A percentile compares a stretch with the other conserved stretches of the same genome.
Evolutionary conservation across 2,113 vertebrate species (phyloP).

Genomic region (Machaerirhynchus nigripectus): DNA sequence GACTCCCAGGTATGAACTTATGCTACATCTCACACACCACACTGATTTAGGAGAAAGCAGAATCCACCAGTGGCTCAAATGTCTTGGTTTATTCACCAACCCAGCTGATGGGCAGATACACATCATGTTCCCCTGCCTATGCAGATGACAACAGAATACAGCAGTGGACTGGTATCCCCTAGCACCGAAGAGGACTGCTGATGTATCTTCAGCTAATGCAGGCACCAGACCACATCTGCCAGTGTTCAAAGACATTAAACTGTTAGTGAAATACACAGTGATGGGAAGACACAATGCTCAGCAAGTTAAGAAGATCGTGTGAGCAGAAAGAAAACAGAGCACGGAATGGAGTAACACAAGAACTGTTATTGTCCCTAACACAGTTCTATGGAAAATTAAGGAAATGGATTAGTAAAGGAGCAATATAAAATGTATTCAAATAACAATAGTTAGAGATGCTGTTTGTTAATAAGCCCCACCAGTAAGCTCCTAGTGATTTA

Average conservation of each 20-base stretch:
- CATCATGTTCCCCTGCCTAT: background rate
- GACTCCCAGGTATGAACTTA: background rate
- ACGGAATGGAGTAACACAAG: background rate
- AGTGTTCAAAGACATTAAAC: background rate
- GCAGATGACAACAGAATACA: background rate
- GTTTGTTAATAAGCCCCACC: background rate
- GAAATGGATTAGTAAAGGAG: background rate
- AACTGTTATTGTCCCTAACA: background rate
- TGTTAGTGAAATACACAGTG: background rate
- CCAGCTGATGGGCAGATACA: background rate
- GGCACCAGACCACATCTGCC: background rate
- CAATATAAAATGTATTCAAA: background rate
- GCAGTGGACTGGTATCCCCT: background rate
- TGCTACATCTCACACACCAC: background rate
- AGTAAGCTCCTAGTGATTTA: background rate
- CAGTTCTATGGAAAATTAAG: background rate
- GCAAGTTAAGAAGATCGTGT: background rate
- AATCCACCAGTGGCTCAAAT: background rate
- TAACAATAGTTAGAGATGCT: background rate
- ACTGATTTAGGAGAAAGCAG: background rate
- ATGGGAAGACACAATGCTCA: background rate
- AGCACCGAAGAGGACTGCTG: background rate
- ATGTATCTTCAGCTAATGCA: background rate
- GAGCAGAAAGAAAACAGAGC: background rate
- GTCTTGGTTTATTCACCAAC: background rate